Conservation (phyloP, 2,888 invertebrate species). For the Bhutanitis thaidina region DNA sequence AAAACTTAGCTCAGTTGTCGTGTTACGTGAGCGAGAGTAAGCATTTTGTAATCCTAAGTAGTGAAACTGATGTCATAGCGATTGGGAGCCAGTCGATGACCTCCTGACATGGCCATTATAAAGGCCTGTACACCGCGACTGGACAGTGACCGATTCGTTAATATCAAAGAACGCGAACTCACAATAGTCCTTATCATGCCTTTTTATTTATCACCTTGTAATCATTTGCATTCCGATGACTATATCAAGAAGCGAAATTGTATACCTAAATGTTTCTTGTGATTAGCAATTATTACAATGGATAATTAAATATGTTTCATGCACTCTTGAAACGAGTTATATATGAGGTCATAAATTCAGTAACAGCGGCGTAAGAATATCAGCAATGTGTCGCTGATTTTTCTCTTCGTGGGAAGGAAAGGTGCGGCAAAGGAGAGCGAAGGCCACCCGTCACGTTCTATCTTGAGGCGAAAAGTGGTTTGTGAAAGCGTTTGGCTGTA, state of each 20-base stretch:
- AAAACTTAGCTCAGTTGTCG: slow-evolving; percentile 37
- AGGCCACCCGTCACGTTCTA: too few relatives aligned
- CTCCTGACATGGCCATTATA: slow-evolving; percentile 64
- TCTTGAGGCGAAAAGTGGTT: too few relatives aligned
- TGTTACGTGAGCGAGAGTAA: slow-evolving; percentile 69
- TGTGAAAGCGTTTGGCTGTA: too few relatives aligned
- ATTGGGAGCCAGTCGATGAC: slow-evolving; percentile 72
- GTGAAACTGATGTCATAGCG: slow-evolving; percentile 67
- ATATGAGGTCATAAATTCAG: neutral
- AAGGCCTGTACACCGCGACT: slow-evolving; percentile 41
- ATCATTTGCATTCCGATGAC: slow-evolving; percentile 5
- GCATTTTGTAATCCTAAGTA: slow-evolving; percentile 69
- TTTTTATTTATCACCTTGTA: slow-evolving; percentile 3
- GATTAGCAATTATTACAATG: too few relatives aligned
- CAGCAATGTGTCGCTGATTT: too few relatives aligned
- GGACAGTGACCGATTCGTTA: slow-evolving; percentile 38
- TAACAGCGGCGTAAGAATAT: too few relatives aligned
- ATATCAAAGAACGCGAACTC: slow-evolving; percentile 29
- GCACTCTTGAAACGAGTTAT: neutral
- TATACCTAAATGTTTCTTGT: too few relatives aligned
- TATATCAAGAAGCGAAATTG: too few relatives aligned
- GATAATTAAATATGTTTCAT: too few relatives aligned
- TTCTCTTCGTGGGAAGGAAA: too few relatives aligned
- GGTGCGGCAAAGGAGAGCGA: too few relatives aligned
- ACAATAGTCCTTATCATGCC: neutral